Evolutionary conservation across 2,888 invertebrate genomes (phyloP).

Genomic region (Trichopoda pennipes): DNA sequence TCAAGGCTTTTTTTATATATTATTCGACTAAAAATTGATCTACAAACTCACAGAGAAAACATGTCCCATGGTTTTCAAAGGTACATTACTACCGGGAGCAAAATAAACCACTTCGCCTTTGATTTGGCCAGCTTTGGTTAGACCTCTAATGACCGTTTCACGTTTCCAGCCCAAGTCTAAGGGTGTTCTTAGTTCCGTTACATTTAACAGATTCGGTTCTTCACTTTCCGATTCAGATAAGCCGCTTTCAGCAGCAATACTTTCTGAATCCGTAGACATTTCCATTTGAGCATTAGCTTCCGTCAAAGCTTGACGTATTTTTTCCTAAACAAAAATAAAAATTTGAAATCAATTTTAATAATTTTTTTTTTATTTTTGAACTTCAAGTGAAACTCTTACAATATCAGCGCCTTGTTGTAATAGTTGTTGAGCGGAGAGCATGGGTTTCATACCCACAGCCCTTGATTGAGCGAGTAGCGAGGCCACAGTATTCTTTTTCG

Average conservation of each 20-base stretch:
- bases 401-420: constrained; percentile 81
- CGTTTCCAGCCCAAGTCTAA: constrained; percentile 93
- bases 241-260: constrained; percentile 83
- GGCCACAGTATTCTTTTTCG: constrained; percentile 95
- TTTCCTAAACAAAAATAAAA: constrained; percentile 80
- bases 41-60: constrained; percentile 84
- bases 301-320: constrained; percentile 83
- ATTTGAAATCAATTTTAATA: constrained; percentile 28
- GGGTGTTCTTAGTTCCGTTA: constrained; percentile 84
- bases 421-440: constrained; percentile 87
- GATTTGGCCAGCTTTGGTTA: constrained; percentile 92
- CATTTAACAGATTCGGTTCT: constrained; percentile 81
- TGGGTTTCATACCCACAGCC: constrained; percentile 90
- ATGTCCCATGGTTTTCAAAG: constrained; percentile 85
- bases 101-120: constrained; percentile 97
- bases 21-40: constrained; percentile 71
- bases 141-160: constrained; percentile 93
- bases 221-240: constrained; percentile 84
- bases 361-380: neutral
- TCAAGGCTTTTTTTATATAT: neutral
- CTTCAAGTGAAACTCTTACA: constrained; percentile 77
- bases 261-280: constrained; percentile 84
- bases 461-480: constrained; percentile 92
- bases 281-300: constrained; percentile 83
- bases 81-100: constrained; percentile 85